Conservation (phyloP, 1,140 invertebrate species). For the Spodoptera frugiperda region DNA sequence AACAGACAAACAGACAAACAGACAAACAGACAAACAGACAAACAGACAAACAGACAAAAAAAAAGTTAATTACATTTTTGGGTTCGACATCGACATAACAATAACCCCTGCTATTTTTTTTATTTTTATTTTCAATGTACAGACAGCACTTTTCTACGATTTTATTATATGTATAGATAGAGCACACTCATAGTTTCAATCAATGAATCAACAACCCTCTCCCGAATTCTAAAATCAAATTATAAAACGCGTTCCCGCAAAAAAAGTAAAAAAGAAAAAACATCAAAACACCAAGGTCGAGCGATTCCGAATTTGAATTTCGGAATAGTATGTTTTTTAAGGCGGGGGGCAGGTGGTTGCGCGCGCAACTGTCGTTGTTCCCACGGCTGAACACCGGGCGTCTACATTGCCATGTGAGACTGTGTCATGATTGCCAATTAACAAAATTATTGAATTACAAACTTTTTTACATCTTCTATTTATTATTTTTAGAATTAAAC, state of each 20-base stretch:
- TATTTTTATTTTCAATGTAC: no score
- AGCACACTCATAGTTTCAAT: not conserved
- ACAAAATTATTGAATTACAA: conserved; percentile 50
- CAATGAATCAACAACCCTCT: no score
- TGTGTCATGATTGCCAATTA: conserved; percentile 76
- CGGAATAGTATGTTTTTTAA: conserved; percentile 75
- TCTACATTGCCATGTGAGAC: conserved; percentile 59
- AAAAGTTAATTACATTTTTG: no score
- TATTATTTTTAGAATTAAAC: not conserved
- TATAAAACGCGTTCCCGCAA: conserved; percentile 14
- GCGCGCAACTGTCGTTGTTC: conserved; percentile 72
- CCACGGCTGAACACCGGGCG: conserved; percentile 68
- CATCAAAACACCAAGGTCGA: conserved; percentile 69
- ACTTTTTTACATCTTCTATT: conserved; percentile 2
- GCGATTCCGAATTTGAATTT: conserved; percentile 79
- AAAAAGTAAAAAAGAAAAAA: conserved; percentile 56
- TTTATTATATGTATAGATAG: no score
- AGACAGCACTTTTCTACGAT: no score
- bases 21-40: no score
- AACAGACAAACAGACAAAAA: no score
- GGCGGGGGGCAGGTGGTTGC: conserved; percentile 73
- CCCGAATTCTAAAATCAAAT: conserved; percentile 34
- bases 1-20: no score
- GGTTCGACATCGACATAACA: no score
- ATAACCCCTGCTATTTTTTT: no score